Base-by-base conservation (phyloP, 2,113 vertebrate genomes). In the Colius striatus region DNA sequence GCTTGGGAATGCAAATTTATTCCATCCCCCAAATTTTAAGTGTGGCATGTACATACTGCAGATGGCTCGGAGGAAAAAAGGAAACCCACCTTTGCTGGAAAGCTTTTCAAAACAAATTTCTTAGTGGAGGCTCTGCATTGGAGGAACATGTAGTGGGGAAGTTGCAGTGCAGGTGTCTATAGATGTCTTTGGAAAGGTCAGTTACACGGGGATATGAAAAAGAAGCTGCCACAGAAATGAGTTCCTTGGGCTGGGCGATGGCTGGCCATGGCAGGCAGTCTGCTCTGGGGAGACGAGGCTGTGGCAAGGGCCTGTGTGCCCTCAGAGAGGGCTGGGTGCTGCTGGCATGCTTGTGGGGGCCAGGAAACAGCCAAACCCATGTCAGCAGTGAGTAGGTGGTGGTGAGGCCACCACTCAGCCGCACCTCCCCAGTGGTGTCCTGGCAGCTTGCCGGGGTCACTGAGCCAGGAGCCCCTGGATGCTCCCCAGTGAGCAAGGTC, bases 251-350 rank as follows among this genome's bases (percentile, higher is more conserved):
- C 36, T 9, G 29, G 23, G 36, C 3, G 15, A 11, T 29, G 47
- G 34, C 36, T 50, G 78, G 16, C n/a, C 50, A 61, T 2, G 47
- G 60, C 16, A n/a, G 73, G 50, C 47, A 36, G 10, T 11, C 89
- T 38, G 65, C n/a, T 41, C 14, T 38, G 47, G 30, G 65, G 70
- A 36, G 67, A 22, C 3, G 17, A 79, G 74, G 86, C 71, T 57
- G 6, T 0, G 2, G 55, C 57, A 47, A 10, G 71, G 47, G 60
- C 68, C 36, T n/a, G 14, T 30, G 41, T 41, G 6, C 0, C 1
- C 23, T 41, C 8, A 10, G 54, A 27, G 23, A 22, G 0, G 5
- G 7, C 32, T 4, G 55, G 55, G 77, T 54, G 32, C 6, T 0
- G 5, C 47, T 77, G 70, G 43, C 29, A 6, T 3, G 2, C 32